Evolutionary conservation across 2,888 invertebrate genomes (phyloP).

Genomic region (Pocota personata): DNA sequence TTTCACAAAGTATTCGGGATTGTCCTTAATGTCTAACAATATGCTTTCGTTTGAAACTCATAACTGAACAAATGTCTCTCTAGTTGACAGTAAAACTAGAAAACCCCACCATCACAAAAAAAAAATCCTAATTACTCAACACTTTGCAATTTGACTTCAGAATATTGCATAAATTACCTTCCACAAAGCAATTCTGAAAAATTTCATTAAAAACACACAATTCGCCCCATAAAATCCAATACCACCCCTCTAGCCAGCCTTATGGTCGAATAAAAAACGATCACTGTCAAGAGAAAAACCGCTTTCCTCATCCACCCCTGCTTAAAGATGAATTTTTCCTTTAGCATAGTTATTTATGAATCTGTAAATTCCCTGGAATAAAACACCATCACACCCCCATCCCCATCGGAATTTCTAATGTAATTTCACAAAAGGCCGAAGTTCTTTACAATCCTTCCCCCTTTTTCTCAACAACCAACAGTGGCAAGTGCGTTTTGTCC

Average conservation of each 20-base stretch:
- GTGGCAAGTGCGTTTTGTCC: slow-evolving; percentile 71
- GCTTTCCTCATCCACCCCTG: not conserved
- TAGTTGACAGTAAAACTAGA: not conserved
- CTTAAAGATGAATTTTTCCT: slow-evolving; percentile 22
- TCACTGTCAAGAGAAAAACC: slow-evolving; percentile 49
- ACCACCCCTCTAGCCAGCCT: slow-evolving; percentile 24
- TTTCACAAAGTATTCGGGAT: too few relatives aligned
- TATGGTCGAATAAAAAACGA: slow-evolving; percentile 70
- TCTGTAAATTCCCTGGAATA: slow-evolving; percentile 76
- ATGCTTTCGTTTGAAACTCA: not conserved
- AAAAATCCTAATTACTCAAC: slow-evolving; percentile 6
- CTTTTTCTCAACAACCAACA: slow-evolving; percentile 1
- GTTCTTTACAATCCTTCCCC: slow-evolving; percentile 29
- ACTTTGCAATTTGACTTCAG: not conserved
- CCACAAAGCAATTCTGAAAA: slow-evolving; percentile 24
- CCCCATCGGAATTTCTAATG: slow-evolving; percentile 73
- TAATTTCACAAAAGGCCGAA: slow-evolving; percentile 69
- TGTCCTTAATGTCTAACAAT: not conserved
- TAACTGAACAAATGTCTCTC: not conserved
- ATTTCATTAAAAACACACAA: slow-evolving; percentile 40
- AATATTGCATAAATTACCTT: slow-evolving; percentile 38
- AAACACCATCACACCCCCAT: slow-evolving; percentile 65
- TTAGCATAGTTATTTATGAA: slow-evolving; percentile 75
- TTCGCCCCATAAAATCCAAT: slow-evolving; percentile 28
- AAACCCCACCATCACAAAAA: not conserved